Percentiles rank a stretch among this genome's conserved stretches.
These are phyloP conservation scores for Amphipyra tragopoginis DNA, from an alignment of 2,888 invertebrate species.

Conservation along the genomic window DNA sequence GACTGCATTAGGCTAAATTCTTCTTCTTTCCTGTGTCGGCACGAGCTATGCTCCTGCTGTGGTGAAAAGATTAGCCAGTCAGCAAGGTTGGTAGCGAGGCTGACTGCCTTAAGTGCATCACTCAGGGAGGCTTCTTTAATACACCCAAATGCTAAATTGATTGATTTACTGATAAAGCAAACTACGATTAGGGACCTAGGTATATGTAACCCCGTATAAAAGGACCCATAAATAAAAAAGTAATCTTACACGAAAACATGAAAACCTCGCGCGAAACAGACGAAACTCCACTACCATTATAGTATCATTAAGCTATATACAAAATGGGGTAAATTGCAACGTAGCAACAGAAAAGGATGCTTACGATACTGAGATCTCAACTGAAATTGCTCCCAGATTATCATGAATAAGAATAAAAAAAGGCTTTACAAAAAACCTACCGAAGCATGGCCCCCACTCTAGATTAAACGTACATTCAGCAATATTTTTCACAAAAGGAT, in stretches of 20 bases:
- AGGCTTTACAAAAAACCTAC: conserved; percentile 78
- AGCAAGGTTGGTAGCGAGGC: too few relatives aligned
- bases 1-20: too few relatives aligned
- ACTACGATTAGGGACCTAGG: too few relatives aligned
- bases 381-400: conserved; percentile 79
- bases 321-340: conserved; percentile 50
- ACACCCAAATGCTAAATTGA: too few relatives aligned
- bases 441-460: conserved; percentile 77
- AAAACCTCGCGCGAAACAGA: conserved; percentile 20
- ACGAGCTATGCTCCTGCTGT: too few relatives aligned
- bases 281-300: conserved; percentile 10
- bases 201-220: background rate
- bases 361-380: conserved; percentile 42
- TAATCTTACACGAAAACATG: conserved; percentile 1
- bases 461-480: conserved; percentile 89
- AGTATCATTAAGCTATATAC: conserved; percentile 20
- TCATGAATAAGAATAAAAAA: conserved; percentile 74
- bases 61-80: too few relatives aligned
- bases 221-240: conserved; percentile 22
- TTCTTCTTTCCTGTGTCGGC: too few relatives aligned
- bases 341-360: conserved; percentile 28
- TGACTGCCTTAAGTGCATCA: too few relatives aligned
- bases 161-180: too few relatives aligned
- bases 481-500: conserved; percentile 88
- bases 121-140: too few relatives aligned